Conservation (phyloP, 2,797 vertebrate species). For the Cercopithecus mitis region DNA sequence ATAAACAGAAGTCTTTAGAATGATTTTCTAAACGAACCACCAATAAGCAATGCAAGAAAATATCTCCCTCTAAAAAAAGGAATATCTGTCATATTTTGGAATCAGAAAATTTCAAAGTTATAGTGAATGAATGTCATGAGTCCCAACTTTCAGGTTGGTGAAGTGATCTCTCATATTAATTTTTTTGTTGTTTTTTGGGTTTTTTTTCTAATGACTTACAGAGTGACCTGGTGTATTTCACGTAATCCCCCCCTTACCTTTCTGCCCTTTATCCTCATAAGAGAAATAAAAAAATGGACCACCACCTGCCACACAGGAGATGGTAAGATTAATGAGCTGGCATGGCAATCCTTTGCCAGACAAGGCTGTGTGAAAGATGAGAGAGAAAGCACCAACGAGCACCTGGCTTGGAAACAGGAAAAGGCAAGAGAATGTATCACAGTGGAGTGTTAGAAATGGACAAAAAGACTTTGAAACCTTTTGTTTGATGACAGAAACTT, state of each 20-base stretch:
- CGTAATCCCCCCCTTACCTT: not conserved
- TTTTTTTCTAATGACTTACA: not conserved
- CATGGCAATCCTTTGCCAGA: not conserved
- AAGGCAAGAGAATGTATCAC: not conserved
- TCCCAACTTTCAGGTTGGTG: not conserved
- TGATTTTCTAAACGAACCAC: not conserved
- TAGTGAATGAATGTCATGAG: not conserved
- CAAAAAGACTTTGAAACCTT: not conserved
- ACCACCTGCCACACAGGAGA: not conserved
- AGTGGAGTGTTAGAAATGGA: not conserved
- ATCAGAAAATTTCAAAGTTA: not conserved
- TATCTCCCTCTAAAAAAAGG: not conserved
- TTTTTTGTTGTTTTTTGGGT: not conserved
- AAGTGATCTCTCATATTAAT: not conserved
- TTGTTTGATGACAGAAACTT: not conserved
- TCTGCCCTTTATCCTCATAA: not conserved
- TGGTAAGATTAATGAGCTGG: not conserved
- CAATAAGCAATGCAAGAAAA: conserved; percentile 11
- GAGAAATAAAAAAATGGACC: not conserved
- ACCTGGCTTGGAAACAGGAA: not conserved
- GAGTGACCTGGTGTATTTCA: not conserved
- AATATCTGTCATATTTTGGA: not conserved
- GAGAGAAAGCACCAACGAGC: not conserved
- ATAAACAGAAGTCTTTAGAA: not conserved
- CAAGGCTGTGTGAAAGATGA: not conserved